Evolutionary conservation across 2,113 vertebrate species (phyloP).

Genomic region (Mungos mungo): DNA sequence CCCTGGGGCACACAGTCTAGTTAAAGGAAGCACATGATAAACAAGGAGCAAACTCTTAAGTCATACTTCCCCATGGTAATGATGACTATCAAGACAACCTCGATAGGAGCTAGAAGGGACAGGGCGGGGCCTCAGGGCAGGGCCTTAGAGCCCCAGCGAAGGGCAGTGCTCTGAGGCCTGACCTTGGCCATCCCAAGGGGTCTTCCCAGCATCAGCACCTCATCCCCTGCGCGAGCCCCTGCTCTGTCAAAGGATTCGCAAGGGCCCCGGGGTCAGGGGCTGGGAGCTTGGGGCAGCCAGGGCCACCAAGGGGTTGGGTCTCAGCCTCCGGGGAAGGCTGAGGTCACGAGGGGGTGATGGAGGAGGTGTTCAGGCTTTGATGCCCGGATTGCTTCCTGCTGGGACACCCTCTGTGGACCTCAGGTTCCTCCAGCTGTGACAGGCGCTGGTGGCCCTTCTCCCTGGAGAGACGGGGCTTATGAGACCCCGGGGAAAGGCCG

Average conservation of each 20-base stretch:
- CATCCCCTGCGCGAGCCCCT: rapidly evolving
- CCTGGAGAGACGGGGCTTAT: neutral
- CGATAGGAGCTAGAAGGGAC: too few species aligned
- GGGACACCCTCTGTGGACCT: neutral
- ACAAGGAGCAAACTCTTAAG: too few species aligned
- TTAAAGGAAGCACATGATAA: neutral
- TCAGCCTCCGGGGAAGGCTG: neutral
- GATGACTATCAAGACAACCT: neutral
- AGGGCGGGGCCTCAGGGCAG: rapidly evolving
- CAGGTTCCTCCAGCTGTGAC: rapidly evolving
- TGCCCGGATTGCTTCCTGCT: too few species aligned
- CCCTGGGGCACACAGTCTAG: rapidly evolving
- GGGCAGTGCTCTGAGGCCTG: neutral
- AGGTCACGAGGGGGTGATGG: rapidly evolving
- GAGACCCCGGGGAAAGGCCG: neutral
- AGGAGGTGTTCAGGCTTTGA: neutral
- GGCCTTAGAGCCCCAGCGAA: neutral
- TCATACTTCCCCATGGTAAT: rapidly evolving
- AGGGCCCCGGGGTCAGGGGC: neutral
- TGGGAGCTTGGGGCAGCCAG: neutral
- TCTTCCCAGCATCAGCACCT: neutral
- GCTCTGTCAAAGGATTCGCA: neutral
- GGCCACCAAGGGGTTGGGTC: neutral
- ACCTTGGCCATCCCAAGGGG: neutral
- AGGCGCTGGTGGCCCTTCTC: neutral